phyloP scores from a whole-genome alignment of 2,113 vertebrate species.

The Elachura formosa region DNA sequence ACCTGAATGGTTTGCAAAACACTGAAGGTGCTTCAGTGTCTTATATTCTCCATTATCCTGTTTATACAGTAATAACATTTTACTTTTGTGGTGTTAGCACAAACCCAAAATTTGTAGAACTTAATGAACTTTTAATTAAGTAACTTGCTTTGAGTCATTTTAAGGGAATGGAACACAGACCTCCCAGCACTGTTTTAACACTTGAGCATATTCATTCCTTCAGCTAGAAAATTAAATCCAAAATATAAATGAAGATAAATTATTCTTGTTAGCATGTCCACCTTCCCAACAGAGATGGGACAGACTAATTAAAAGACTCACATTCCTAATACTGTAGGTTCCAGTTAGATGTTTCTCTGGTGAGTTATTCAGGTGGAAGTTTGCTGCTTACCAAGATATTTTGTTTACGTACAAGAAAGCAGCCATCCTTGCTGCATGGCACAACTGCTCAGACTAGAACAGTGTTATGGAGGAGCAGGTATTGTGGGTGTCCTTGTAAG shows the following conservation, averaged over 20 bases:
- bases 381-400: background rate
- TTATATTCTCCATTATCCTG: background rate
- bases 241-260: background rate
- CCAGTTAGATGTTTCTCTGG: background rate
- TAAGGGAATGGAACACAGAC: background rate
- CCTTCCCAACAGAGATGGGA: background rate
- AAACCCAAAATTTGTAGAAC: background rate
- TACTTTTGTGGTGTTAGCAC: background rate
- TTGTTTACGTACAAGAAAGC: background rate
- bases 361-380: background rate
- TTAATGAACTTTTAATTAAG: background rate
- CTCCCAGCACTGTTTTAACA: background rate
- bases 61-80: background rate
- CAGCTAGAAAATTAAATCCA: background rate
- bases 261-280: background rate
- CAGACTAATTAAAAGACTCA: background rate
- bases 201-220: background rate
- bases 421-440: background rate
- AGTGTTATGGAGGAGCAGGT: background rate
- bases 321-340: background rate
- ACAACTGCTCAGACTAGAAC: background rate
- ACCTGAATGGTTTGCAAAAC: background rate
- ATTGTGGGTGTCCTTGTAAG: background rate
- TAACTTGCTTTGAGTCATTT: slow-evolving; percentile 17
- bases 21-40: background rate